Base-by-base conservation (phyloP, 2,797 vertebrate species). In the Percopsis omiscomaycus region DNA sequence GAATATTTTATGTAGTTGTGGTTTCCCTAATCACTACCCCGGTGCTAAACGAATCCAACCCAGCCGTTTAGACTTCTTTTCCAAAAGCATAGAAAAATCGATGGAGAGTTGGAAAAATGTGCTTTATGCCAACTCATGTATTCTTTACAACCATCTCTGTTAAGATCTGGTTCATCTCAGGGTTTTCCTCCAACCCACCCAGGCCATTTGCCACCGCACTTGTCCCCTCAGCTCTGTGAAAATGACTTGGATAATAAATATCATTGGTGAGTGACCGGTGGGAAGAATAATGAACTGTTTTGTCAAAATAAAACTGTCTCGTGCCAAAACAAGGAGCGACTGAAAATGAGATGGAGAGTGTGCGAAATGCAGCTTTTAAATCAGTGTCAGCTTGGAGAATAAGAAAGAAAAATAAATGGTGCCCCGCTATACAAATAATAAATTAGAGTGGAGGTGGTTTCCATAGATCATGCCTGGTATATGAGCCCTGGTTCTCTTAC, bases 401-500 rank as follows among this genome's bases (percentile, higher is more conserved):
- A 75, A 61, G 67, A 45, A 75, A 29, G 47, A 74, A 79, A 52
- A 81, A 60, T 29, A 59, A 77, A 84, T 5, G 22, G 22, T 22
- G 22, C 22, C 22, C 22, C 22, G 74, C 65, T 53, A 61, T 56
- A 76, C 58, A 79, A 77, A 82, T 62, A 51, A 51, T 13, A 50
- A 55, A 16, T 14, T 11, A 47, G 8, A 58, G 22, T 47, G 5
- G 28, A 82, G 74, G 51, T 75, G 74, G 56, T 78, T 75, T 73
- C 74, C 52, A 87, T 89, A 89, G 86, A 89, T 89, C 89, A 91
- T 91, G 89, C 90, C 90, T 90, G 87, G 84, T 88, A 90, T 89
- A 89, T 86, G 79, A 90, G 86, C 88, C 89, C 86, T 91, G 83
- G 88, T 88, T 90, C 61, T 84, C 89, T 90, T 92, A 91, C 89